These are phyloP conservation scores for Gonocerus acuteangulatus DNA, from an alignment of 2,888 invertebrate genomes.

Conservation along the genomic window DNA sequence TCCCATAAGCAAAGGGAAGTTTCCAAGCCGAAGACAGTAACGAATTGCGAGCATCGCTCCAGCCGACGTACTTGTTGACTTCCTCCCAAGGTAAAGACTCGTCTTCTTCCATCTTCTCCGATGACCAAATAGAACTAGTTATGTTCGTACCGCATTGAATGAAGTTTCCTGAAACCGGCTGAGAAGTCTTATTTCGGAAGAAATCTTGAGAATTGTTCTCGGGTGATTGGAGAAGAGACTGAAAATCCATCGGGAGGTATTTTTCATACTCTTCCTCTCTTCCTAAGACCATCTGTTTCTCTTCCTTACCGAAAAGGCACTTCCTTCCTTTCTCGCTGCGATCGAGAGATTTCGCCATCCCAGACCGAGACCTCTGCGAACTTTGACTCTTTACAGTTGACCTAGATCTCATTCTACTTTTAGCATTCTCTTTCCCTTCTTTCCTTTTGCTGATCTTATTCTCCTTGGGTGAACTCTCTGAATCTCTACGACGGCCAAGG, in stretches of 20 bases:
- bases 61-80: slow-evolving; percentile 21
- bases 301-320: slow-evolving; percentile 29
- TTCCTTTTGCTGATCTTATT: slow-evolving; percentile 27
- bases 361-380: slow-evolving; percentile 26
- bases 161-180: slow-evolving; percentile 37
- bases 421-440: slow-evolving; percentile 33
- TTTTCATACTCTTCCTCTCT: slow-evolving; percentile 44
- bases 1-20: slow-evolving; percentile 19
- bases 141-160: slow-evolving; percentile 49
- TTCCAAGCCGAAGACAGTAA: slow-evolving; percentile 34
- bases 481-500: slow-evolving; percentile 29
- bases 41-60: slow-evolving; percentile 33
- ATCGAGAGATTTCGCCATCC: slow-evolving; percentile 36
- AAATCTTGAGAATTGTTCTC: slow-evolving; percentile 43
- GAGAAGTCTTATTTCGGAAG: slow-evolving; percentile 10
- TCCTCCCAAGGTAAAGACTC: slow-evolving; percentile 31
- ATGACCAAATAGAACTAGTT: slow-evolving; percentile 51
- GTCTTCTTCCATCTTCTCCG: slow-evolving; percentile 32
- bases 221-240: slow-evolving; percentile 53
- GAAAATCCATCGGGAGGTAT: slow-evolving; percentile 55
- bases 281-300: slow-evolving; percentile 31
- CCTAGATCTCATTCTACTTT: slow-evolving; percentile 35
- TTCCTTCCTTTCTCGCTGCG: slow-evolving; percentile 31
- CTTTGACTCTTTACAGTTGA: slow-evolving; percentile 34
- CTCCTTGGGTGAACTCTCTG: slow-evolving; percentile 30